Evolutionary conservation across 2,113 vertebrate species (phyloP).

Genomic region (Aptenodytes forsteri): DNA sequence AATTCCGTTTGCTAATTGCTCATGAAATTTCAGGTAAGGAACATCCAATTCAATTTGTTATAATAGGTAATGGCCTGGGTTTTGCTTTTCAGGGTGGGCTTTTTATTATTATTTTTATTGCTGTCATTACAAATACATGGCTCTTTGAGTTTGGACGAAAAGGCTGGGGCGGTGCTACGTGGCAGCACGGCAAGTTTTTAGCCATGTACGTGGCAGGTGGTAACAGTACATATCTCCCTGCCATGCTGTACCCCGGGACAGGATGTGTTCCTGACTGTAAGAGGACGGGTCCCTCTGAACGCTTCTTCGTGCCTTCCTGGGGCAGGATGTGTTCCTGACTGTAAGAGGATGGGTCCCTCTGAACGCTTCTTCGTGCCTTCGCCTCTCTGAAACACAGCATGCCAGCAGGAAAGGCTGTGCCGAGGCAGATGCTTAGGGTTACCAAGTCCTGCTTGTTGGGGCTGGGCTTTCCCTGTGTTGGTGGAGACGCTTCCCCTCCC

Average conservation of each 20-base stretch:
- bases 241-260: not conserved
- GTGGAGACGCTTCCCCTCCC: not conserved
- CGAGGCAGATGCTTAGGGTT: not conserved
- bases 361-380: not conserved
- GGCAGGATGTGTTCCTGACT: not conserved
- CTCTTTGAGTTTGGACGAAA: not conserved
- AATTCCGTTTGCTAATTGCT: not conserved
- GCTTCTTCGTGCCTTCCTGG: not conserved
- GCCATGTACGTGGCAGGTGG: rapidly evolving
- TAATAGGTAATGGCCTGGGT: not conserved
- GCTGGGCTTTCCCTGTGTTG: not conserved
- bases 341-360: not conserved
- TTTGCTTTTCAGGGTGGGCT: not conserved
- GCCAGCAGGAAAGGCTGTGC: not conserved
- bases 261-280: not conserved
- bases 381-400: not conserved
- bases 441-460: not conserved
- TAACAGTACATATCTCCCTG: not conserved
- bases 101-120: not conserved
- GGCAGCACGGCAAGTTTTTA: not conserved
- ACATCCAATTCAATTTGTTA: not conserved
- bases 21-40: not conserved
- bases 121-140: not conserved
- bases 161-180: not conserved
- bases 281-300: not conserved